phyloP scores from a whole-genome alignment of 2,113 vertebrate species.

The Datnioides undecimradiatus region DNA sequence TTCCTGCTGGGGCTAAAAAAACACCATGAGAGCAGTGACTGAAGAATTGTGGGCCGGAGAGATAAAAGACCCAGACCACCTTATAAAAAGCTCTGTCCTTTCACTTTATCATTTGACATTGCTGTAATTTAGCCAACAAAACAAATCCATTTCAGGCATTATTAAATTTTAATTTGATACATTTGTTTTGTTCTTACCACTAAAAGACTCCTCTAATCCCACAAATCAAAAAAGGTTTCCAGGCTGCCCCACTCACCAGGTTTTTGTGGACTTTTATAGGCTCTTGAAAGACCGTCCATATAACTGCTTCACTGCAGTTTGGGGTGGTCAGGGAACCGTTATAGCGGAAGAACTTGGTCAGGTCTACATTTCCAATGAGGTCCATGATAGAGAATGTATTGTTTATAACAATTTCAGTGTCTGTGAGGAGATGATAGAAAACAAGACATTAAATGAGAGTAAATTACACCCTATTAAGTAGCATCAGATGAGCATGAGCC shows the following conservation, averaged over 20 bases:
- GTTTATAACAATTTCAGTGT: background rate
- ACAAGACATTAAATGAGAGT: background rate
- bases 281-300: slow-evolving; percentile 86
- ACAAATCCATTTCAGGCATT: too few relatives aligned
- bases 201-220: background rate
- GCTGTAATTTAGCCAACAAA: too few relatives aligned
- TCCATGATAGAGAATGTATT: slow-evolving; percentile 67
- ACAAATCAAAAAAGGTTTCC: background rate
- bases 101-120: too few relatives aligned
- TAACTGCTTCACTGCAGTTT: slow-evolving; percentile 72
- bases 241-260: slow-evolving; percentile 53
- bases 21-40: too few relatives aligned
- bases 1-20: too few relatives aligned
- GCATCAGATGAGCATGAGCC: background rate
- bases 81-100: too few relatives aligned
- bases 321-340: slow-evolving; percentile 84
- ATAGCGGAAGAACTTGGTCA: slow-evolving; percentile 80
- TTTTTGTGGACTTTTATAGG: slow-evolving; percentile 66
- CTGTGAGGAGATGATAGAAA: slow-evolving; percentile 23
- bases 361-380: slow-evolving; percentile 76
- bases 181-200: too few relatives aligned
- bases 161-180: too few relatives aligned
- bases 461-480: too few relatives aligned
- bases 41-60: too few relatives aligned
- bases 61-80: too few relatives aligned